Base-by-base conservation (phyloP, 2,113 vertebrate species). In the Erythrocercus mccallii region DNA sequence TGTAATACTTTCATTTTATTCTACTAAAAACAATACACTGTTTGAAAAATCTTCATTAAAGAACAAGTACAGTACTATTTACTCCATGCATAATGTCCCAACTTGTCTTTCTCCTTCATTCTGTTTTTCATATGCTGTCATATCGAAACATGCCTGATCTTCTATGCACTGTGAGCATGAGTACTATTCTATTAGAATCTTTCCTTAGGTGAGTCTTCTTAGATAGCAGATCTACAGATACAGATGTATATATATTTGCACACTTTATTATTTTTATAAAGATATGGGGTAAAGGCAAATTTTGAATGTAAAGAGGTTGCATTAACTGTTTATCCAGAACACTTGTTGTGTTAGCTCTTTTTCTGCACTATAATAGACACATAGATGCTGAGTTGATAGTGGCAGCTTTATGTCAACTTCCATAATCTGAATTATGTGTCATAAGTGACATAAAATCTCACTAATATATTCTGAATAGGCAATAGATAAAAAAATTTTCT, bases 401-500 rank as follows among this genome's bases (percentile, higher is more conserved):
- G 51, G 35, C 54, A 95, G 47, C 21, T 94, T 80, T 89, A 18
- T 72, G 70, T 57, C 71, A 89, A 60, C 16, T 91, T 88, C 69
- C 42, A 66, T 79, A 86, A 78, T 76, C 47, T 54, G 90, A 81
- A 88, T 92, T 88, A 24, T 72, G 44, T 62, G 40, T 80, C 12
- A 10, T 85, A 76, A 69, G 44, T 60, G 40, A 70, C 47, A 91
- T 66, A 83, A 97, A 94, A 95, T 88, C 42, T 92, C 42, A 84
- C 66, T 72, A 86, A 81, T 65, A 5, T 65, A 35, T 93, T 66
- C 71, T 86, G 60, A 57, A 35, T 65, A 80, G 53, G 38, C 24
- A 37, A 54, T 3, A 53, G 56, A 64, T 66, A 82, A 64, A 81
- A 76, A 66, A 66, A 47, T 42, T 35, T 82, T 72, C 37, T 28